Evolutionary conservation across 2,888 invertebrate species (phyloP).

Genomic region (Anticlea derivata): DNA sequence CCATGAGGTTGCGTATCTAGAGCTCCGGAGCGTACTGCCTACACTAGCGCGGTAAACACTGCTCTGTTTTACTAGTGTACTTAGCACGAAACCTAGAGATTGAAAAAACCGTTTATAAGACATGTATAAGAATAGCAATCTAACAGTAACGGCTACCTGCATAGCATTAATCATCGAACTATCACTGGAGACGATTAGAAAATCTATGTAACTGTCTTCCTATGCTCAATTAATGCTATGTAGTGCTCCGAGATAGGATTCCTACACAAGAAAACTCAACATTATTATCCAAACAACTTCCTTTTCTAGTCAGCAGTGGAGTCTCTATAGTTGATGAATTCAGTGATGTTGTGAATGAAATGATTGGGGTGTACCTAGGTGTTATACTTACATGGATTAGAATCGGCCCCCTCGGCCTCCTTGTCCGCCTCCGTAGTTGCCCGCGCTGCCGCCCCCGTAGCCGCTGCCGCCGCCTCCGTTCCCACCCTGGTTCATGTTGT

Average conservation of each 20-base stretch:
- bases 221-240: conserved; percentile 76
- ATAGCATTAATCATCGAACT: conserved; percentile 76
- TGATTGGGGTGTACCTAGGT: conserved; percentile 19
- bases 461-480: conserved; percentile 75
- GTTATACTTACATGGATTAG: conserved; percentile 63
- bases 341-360: conserved; percentile 42
- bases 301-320: conserved; percentile 41
- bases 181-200: conserved; percentile 42
- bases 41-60: conserved; percentile 81
- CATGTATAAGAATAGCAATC: conserved; percentile 59
- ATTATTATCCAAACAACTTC: conserved; percentile 46
- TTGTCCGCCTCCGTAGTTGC: conserved; percentile 70
- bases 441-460: conserved; percentile 63
- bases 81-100: conserved; percentile 85
- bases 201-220: conserved; percentile 38
- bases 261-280: conserved; percentile 45
- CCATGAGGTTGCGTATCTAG: conserved; percentile 79
- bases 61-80: conserved; percentile 84
- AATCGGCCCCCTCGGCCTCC: conserved; percentile 69
- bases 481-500: conserved; percentile 87
- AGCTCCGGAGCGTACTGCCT: conserved; percentile 84
- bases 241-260: conserved; percentile 53
- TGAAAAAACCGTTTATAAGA: conserved; percentile 78
- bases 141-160: conserved; percentile 68
- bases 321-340: conserved; percentile 38